These are phyloP conservation scores for Actinostola sp. DNA, from an alignment of 92 coral and sea anemone genomes.

Conservation along the genomic window DNA sequence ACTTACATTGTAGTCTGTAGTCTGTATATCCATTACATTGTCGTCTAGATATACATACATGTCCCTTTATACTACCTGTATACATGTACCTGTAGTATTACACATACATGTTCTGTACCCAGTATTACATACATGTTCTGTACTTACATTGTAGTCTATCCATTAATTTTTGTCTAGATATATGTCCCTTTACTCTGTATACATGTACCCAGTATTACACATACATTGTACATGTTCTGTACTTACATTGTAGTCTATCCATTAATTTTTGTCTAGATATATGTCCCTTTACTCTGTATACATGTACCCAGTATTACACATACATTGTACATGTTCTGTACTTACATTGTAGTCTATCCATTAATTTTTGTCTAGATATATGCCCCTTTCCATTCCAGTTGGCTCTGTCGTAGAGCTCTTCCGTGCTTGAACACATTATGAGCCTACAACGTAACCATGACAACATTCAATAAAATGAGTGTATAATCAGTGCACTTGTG, in stretches of 20 bases:
- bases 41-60: constrained; percentile 79
- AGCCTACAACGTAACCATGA: constrained; percentile 45
- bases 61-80: no score
- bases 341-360: constrained; percentile 96
- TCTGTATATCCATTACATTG: no score
- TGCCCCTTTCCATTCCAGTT: constrained; percentile 93
- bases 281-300: constrained; percentile 75
- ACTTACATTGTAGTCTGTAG: no score
- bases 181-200: constrained; percentile 73
- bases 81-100: no score
- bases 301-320: no score
- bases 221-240: background rate
- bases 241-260: constrained; percentile 91
- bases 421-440: constrained; percentile 89
- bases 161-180: constrained; percentile 87
- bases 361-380: constrained; percentile 85
- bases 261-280: constrained; percentile 84
- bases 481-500: no score
- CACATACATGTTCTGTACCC: no score
- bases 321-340: background rate
- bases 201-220: no score
- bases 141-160: constrained; percentile 87
- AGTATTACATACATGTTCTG: background rate
- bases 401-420: constrained; percentile 84
- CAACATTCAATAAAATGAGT: background rate